Evolutionary conservation across 1,140 invertebrate species (phyloP), one percentile per base, ranked within the genome.

Genomic region (Halesus radiatus): DNA sequence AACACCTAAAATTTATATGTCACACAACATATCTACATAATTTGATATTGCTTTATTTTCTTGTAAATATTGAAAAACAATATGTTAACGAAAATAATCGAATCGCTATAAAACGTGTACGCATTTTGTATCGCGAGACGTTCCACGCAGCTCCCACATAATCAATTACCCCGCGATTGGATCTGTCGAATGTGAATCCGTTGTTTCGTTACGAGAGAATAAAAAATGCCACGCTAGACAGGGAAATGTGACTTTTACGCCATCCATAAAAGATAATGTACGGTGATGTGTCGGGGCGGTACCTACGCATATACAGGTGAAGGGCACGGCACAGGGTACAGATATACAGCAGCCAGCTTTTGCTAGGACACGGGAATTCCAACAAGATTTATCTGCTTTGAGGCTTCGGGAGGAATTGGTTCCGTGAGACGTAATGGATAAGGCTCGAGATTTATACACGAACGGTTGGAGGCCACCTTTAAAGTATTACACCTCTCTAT

Each of bases 171-270:
- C 15, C 20, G 15, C 60, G 60, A 64, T 22, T 54, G 64, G 64
- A 18, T 68, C 64, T 32, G 64, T 73, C 68, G 68, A 73, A 73
- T 50, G 18, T 54, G 60, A 23, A 64, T 64, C 23, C 60, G 18
- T 29, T 16, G 23, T 22, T 45, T 45, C 37, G 37, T 45, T 45
- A 45, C 37, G 37, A 8, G 8, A 13, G 37, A 45, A 45, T 45
- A 45, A 64, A 64, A 64, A 64, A 16, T 64, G 60, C 1, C 15
- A 64, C 23, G 15, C 60, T 23, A 64, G 60, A 15, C 60, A 13
- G 60, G 23, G 15, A 29, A 29, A 64, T 64, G 60, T 64, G 60
- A 64, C 60, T 64, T 64, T 64, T 64, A 64, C 23, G 23, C 23
- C 15, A 23, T 64, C 60, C 60, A 64, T 64, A 64, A 64, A 64